Percentiles rank a stretch among this genome's conserved stretches.
Conservation (phyloP, 2,797 vertebrate species). For the Falco peregrinus region DNA sequence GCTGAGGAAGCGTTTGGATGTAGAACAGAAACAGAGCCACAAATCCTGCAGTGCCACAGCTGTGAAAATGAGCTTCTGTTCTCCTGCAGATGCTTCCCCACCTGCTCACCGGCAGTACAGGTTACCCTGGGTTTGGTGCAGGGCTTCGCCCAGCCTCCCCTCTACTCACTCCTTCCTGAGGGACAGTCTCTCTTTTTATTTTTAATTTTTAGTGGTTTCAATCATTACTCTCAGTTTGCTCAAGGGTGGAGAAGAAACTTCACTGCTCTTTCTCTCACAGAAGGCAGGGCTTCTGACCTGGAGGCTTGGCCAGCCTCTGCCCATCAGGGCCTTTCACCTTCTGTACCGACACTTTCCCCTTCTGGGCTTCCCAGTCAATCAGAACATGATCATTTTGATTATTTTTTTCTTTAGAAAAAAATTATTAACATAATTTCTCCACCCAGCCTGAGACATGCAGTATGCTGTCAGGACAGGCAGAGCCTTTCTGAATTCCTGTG, state of each 20-base stretch:
- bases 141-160: neutral
- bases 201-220: neutral
- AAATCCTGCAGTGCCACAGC: neutral
- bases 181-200: neutral
- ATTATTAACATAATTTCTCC: neutral
- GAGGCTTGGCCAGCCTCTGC: neutral
- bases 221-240: neutral
- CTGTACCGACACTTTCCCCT: neutral
- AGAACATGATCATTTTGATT: neutral
- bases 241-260: neutral
- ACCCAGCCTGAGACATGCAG: neutral
- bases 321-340: neutral
- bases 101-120: neutral
- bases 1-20: neutral
- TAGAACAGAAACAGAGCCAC: neutral
- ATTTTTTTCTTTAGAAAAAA: neutral
- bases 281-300: neutral
- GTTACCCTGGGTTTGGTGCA: fast-evolving
- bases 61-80: neutral
- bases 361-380: neutral
- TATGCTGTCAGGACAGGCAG: neutral
- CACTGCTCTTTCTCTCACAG: neutral
- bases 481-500: neutral
- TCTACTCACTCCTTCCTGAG: neutral
- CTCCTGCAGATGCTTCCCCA: neutral